Evolutionary conservation across 2,113 vertebrate genomes (phyloP).

Genomic region (Alosa alosa): DNA sequence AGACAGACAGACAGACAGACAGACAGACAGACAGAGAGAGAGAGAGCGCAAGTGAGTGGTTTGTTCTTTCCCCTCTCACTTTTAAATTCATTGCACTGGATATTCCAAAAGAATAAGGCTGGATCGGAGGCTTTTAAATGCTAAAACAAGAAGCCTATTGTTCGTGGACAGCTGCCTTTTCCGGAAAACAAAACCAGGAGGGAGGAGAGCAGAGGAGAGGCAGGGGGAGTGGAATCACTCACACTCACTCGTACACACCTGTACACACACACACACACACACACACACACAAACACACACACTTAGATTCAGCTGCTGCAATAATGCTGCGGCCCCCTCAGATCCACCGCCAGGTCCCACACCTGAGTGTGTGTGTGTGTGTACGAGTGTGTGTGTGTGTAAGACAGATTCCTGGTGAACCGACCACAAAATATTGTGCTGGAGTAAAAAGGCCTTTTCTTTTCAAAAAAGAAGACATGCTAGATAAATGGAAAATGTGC

Average conservation of each 20-base stretch:
- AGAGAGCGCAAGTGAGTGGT: not conserved
- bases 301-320: constrained; percentile 55
- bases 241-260: no score
- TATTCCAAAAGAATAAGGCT: constrained; percentile 31
- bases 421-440: not conserved
- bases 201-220: constrained; percentile 40
- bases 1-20: no score
- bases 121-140: constrained; percentile 67
- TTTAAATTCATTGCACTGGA: constrained; percentile 20
- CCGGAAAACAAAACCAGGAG: constrained; percentile 56
- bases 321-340: constrained; percentile 29
- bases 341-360: constrained; percentile 57
- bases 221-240: constrained; percentile 44
- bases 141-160: constrained; percentile 70
- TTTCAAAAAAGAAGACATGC: not conserved
- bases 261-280: not conserved
- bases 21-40: no score
- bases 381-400: not conserved
- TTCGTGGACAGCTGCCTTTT: constrained; percentile 70
- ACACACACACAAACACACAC: constrained; percentile 21
- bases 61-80: not conserved
- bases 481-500: not conserved
- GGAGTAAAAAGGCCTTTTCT: not conserved
- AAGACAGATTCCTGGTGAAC: constrained; percentile 5
- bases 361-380: constrained; percentile 21